These are phyloP conservation scores for Bradynema listronoti DNA, from an alignment of 1,140 invertebrate genomes.

Conservation along the genomic window DNA sequence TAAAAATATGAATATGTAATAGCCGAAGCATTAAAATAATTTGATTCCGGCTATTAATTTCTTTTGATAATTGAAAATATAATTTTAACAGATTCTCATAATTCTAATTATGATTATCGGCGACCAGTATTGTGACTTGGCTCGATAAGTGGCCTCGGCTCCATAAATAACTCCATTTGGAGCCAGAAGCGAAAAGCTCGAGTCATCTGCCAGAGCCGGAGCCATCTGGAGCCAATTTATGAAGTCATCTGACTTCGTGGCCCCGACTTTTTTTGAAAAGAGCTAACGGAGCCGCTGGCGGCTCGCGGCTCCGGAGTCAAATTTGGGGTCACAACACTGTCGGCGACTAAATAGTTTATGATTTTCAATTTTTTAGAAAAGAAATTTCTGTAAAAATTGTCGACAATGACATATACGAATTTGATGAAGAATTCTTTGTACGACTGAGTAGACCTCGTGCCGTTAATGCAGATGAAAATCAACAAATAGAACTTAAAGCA, in stretches of 20 bases:
- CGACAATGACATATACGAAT: constrained; percentile 52
- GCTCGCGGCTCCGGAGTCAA: neutral
- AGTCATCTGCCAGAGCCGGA: too few species aligned
- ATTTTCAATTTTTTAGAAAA: constrained; percentile 68
- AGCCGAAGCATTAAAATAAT: too few species aligned
- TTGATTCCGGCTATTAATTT: too few species aligned
- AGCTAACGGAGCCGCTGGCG: neutral
- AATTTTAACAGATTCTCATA: too few species aligned
- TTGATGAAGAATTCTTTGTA: constrained; percentile 50
- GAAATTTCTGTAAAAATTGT: constrained; percentile 49
- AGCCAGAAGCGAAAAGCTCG: too few species aligned
- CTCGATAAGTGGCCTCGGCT: too few species aligned
- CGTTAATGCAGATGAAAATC: constrained; percentile 18
- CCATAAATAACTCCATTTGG: too few species aligned
- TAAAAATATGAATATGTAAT: neutral
- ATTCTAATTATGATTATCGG: neutral
- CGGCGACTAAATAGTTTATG: neutral
- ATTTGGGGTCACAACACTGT: neutral
- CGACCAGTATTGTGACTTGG: neutral
- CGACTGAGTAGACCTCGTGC: constrained; percentile 61
- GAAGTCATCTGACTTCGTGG: neutral
- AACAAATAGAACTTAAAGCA: constrained; percentile 16
- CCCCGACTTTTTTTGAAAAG: neutral
- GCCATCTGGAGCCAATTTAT: too few species aligned
- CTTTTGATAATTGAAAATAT: too few species aligned